phyloP scores from a whole-genome alignment of 2,113 vertebrate genomes.

The Neodontobutis hainanensis region DNA sequence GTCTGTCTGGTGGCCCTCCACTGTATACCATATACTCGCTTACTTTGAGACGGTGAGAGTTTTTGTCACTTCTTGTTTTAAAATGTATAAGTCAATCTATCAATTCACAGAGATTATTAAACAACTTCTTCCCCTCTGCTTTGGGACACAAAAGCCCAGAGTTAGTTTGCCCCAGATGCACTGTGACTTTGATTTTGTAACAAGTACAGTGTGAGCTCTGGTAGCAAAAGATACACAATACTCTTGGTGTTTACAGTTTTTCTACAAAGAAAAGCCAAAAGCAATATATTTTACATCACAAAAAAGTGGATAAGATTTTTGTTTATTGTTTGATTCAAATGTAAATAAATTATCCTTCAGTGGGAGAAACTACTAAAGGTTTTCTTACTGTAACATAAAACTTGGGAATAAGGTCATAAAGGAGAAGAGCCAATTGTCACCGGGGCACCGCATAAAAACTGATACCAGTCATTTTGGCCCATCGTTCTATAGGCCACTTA shows the following conservation, averaged over 20 bases:
- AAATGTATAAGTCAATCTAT: background rate
- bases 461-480: slow-evolving; percentile 47
- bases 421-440: slow-evolving; percentile 44
- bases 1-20: background rate
- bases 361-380: background rate
- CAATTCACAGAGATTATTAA: too few relatives aligned
- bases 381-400: background rate
- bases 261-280: too few relatives aligned
- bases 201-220: too few relatives aligned
- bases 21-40: background rate
- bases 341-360: background rate
- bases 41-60: background rate
- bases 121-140: too few relatives aligned
- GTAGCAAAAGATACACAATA: too few relatives aligned
- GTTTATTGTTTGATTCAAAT: background rate
- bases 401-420: slow-evolving; percentile 13
- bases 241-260: too few relatives aligned
- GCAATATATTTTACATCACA: too few relatives aligned
- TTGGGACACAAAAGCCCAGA: too few relatives aligned
- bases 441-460: slow-evolving; percentile 42
- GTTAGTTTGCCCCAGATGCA: too few relatives aligned
- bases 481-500: slow-evolving; percentile 43
- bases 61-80: background rate
- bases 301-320: too few relatives aligned
- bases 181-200: too few relatives aligned